phyloP scores from a whole-genome alignment of 1,140 invertebrate genomes.

The Ptiloglossa arizonensis region DNA sequence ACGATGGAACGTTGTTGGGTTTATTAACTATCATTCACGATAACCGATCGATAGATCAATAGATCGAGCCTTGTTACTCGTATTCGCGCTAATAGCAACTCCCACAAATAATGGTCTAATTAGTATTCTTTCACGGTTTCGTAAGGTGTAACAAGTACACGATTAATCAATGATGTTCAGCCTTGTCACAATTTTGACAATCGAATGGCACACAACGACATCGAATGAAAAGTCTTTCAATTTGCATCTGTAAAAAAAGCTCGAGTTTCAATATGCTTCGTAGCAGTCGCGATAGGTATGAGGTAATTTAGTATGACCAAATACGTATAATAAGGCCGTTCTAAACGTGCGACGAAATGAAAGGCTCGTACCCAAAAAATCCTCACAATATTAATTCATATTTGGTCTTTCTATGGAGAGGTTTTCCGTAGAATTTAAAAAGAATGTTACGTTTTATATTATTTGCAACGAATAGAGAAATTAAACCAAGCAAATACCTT shows the following conservation, averaged over 20 bases:
- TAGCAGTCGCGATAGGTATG: too few relatives aligned
- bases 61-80: conserved; percentile 14
- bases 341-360: too few relatives aligned
- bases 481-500: too few relatives aligned
- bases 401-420: too few relatives aligned
- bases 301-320: too few relatives aligned
- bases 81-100: conserved; percentile 38
- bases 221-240: background rate
- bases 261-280: too few relatives aligned
- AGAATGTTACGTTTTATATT: too few relatives aligned
- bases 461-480: too few relatives aligned
- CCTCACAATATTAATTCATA: too few relatives aligned
- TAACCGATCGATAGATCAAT: background rate
- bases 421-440: too few relatives aligned
- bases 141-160: background rate
- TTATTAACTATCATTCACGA: conserved; percentile 22
- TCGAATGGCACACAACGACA: background rate
- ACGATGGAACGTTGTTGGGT: conserved; percentile 19
- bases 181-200: background rate
- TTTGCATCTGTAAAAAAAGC: background rate
- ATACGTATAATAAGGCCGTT: too few relatives aligned
- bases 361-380: too few relatives aligned
- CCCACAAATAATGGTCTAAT: conserved; percentile 31
- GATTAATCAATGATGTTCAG: conserved; percentile 5
- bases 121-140: conserved; percentile 18